These are phyloP conservation scores for Sussaba pulchella DNA, from an alignment of 2,888 invertebrate genomes.

Conservation along the genomic window DNA sequence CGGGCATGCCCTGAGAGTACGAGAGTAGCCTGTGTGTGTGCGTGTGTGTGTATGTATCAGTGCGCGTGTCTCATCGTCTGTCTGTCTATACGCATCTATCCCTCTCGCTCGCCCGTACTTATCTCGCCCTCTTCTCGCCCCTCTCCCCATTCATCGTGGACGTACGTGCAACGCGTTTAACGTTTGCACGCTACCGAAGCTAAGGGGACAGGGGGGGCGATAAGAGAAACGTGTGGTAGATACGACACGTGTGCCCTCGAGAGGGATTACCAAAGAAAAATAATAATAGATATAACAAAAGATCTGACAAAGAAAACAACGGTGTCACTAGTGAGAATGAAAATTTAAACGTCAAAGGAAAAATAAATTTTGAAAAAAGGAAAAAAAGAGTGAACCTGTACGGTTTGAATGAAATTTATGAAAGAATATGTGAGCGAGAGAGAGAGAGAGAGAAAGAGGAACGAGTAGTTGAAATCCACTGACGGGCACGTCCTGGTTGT, in stretches of 20 bases:
- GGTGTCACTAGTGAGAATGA: not conserved
- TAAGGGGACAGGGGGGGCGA: constrained; percentile 41
- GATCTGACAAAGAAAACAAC: not conserved
- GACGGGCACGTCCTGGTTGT: constrained; percentile 84
- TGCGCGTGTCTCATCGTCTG: constrained; percentile 16
- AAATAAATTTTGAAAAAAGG: not conserved
- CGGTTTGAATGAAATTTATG: constrained; percentile 40
- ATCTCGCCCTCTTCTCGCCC: constrained; percentile 37
- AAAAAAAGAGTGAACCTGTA: constrained; percentile 16
- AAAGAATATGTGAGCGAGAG: constrained; percentile 53
- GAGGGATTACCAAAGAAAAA: not conserved
- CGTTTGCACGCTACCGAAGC: constrained; percentile 20
- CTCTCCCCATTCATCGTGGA: constrained; percentile 10
- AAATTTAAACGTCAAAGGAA: constrained; percentile 14
- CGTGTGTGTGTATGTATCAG: constrained; percentile 58
- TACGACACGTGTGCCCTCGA: constrained; percentile 21
- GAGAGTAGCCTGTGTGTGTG: constrained; percentile 81
- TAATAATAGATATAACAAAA: constrained; percentile 3
- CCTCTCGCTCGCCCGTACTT: constrained; percentile 11
- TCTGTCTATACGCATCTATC: not conserved
- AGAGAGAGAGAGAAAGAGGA: constrained; percentile 66
- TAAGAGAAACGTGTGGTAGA: constrained; percentile 38
- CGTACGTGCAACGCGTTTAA: constrained; percentile 17
- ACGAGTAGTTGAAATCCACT: constrained; percentile 74
- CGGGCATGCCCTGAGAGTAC: constrained; percentile 84